Percentiles rank a stretch among this genome's conserved stretches.
Evolutionary conservation across 2,797 vertebrate species (phyloP).

Genomic region (Rhabdomys pumilio): DNA sequence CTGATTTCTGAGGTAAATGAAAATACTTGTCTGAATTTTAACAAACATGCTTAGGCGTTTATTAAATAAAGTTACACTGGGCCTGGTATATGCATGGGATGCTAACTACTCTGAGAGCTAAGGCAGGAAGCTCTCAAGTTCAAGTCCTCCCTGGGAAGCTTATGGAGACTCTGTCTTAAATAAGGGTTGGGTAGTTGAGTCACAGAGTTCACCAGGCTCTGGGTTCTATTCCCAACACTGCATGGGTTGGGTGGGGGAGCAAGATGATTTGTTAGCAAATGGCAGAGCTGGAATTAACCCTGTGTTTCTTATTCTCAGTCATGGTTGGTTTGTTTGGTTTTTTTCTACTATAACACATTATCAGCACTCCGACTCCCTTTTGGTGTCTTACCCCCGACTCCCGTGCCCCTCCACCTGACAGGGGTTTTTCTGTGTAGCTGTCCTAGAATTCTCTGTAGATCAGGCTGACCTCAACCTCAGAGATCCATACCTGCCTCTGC

Average conservation of each 20-base stretch:
- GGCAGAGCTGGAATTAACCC: neutral
- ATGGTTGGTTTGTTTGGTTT: neutral
- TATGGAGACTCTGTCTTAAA: neutral
- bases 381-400: neutral
- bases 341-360: neutral
- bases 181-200: neutral
- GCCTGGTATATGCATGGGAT: neutral
- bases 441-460: neutral
- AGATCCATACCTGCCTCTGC: neutral
- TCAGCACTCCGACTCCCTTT: neutral
- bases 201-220: neutral
- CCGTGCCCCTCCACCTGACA: neutral
- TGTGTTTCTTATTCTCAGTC: fast-evolving
- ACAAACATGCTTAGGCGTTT: neutral
- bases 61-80: neutral
- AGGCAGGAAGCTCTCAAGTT: neutral
- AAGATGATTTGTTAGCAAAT: neutral
- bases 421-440: neutral
- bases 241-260: no score
- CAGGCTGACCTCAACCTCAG: neutral
- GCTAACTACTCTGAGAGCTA: neutral
- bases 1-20: neutral
- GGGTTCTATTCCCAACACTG: neutral
- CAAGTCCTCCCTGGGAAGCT: neutral
- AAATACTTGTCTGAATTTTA: neutral